Base-by-base conservation (phyloP, 2,797 vertebrate genomes). In the Melanotaenia nigrans region DNA sequence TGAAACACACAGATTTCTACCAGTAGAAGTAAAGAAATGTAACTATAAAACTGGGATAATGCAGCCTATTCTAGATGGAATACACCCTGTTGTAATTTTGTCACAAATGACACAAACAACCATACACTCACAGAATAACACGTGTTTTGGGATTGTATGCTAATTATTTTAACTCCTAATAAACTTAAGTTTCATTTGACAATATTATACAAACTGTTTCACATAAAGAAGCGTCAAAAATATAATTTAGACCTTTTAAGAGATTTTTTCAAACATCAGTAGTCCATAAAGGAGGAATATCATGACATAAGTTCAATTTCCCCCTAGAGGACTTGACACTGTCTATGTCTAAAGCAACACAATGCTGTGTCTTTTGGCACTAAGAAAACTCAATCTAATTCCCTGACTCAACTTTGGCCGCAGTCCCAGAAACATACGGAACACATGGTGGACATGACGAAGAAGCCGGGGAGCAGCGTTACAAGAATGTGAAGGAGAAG, bases 401-500 rank as follows among this genome's bases (percentile, higher is more conserved):
- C 85, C 78, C 76, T 83, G 61, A 79, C 80, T 88, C 81, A 82
- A 77, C 53, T 63, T 83, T 92, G 90, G 89, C 90, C 14, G 33
- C 3, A 0, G 36, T 79, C 90, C 88, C 79, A 45, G 82, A 89
- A 89, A 88, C 78, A 83, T 84, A 87, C 25, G 73, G 68, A 81
- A 42, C 86, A 87, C 81, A 73, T 86, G 87, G 76, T 63, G 59
- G 79, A 87, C 82, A 83, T 84, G 78, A 85, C 28, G 58, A 73
- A 25, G 49, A 66, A 72, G 63, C 79, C 16, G 51, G 14, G 68
- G 35, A 79, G 47, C 55, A 61, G 56, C 58, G 65, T 28, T 53
- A 12, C 47, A 24, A 57, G 32, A 11, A 68, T 49, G 40, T 24
- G 18, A 54, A 57, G 54, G 68, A 47, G 62, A 68, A 33, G 56